Evolutionary conservation across 2,888 invertebrate genomes (phyloP), one percentile per base, ranked within the genome.

Genomic region (Torymus auratus): DNA sequence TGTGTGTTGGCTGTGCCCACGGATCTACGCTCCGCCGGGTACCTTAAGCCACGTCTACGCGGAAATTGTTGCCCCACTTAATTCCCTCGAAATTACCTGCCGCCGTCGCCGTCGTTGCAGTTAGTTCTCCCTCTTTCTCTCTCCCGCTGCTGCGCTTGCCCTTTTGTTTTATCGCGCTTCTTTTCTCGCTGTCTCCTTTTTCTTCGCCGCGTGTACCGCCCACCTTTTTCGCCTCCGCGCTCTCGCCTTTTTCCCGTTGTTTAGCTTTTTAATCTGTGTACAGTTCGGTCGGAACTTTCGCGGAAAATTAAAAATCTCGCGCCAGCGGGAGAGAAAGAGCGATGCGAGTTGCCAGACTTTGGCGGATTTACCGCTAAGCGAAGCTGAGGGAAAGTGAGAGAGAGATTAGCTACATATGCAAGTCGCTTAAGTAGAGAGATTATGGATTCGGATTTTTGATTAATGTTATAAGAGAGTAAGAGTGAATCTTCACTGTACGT

Each of bases 1-100:
- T 82, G 83, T 78, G 76, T 78, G 76, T 82, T 82, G 83, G 85
- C 84, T 87, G 86, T 86, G 86, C 88, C 87, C 86, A 84, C 88
- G 89, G 89, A 89, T 88, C 83, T 85, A 87, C 88, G 89, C 86
- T 88, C 84, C 84, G 85, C 80, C 85, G 86, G 78, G 64, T 82
- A 79, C 85, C 85, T 88, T 88, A 86, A 88, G 85, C 85, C 82
- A 82, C 83, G 84, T 84, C 84, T 84, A 84, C 83, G 83, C 83
- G 81, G 84, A 86, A 86, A 86, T 86, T 84, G 85, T 83, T 80
- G 84, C 82, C 84, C 81, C 84, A 84, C 84, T 86, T 86, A 85
- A 85, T 86, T 85, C 86, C 69, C 83, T 75, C 80, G 83, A 83
- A 69, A 84, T 82, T 83, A 82, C 80, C 68, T 68, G 75, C 28